Evolutionary conservation across 2,797 vertebrate species (phyloP).

Genomic region (Scarus forsteni): DNA sequence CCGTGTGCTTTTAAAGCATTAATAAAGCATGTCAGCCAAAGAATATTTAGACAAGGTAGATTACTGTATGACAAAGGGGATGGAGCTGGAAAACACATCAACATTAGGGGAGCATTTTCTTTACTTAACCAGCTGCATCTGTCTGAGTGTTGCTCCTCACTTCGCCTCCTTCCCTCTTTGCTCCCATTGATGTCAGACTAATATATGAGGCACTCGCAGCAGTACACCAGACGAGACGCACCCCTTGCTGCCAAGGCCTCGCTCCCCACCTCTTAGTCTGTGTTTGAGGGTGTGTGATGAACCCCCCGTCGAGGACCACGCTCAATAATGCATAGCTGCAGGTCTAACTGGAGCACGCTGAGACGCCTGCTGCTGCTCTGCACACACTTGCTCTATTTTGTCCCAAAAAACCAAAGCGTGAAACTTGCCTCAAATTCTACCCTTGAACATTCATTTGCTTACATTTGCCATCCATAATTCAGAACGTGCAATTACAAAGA

Average conservation of each 20-base stretch:
- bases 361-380: slow-evolving; percentile 14
- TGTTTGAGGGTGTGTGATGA: slow-evolving; percentile 28
- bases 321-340: slow-evolving; percentile 70
- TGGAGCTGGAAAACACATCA: slow-evolving; percentile 2
- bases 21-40: not conserved
- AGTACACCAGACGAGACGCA: slow-evolving; percentile 38
- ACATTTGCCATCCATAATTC: slow-evolving; percentile 53
- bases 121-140: not conserved
- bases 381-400: slow-evolving; percentile 46
- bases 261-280: slow-evolving; percentile 8
- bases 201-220: slow-evolving; percentile 44
- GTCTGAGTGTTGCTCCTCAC: not conserved
- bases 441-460: not conserved
- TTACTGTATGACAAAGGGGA: not conserved
- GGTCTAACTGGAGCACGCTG: slow-evolving; percentile 33
- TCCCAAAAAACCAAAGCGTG: slow-evolving; percentile 40
- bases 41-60: no score
- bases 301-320: slow-evolving; percentile 51
- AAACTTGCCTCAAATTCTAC: slow-evolving; percentile 1
- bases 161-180: not conserved
- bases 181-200: slow-evolving; percentile 61
- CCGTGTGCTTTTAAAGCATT: not conserved
- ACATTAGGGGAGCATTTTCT: not conserved
- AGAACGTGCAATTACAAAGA: slow-evolving; percentile 51
- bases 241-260: slow-evolving; percentile 31